These are phyloP conservation scores for Myotis planiceps DNA, from an alignment of 2,797 vertebrate genomes.

Conservation along the genomic window DNA sequence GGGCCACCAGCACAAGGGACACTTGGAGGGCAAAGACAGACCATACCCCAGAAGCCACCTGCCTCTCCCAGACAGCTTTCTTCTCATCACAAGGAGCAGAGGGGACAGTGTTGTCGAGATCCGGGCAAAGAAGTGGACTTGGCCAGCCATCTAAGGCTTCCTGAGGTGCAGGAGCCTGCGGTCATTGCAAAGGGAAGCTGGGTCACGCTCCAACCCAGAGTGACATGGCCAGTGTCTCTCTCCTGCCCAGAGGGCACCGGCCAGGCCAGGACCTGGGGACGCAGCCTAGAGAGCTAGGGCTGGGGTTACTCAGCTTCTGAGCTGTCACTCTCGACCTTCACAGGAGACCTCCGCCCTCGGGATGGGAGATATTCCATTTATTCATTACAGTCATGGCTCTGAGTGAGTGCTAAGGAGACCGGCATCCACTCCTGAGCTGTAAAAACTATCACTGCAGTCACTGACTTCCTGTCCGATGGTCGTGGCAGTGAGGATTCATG, in stretches of 20 bases:
- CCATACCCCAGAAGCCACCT: fast-evolving
- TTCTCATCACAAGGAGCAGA: background rate
- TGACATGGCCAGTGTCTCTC: fast-evolving
- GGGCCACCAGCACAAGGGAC: background rate
- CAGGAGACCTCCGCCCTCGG: background rate
- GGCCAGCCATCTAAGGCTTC: background rate
- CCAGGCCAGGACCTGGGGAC: background rate
- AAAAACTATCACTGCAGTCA: background rate
- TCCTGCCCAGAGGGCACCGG: background rate
- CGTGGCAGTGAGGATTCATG: fast-evolving
- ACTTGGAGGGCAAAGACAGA: background rate
- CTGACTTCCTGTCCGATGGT: fast-evolving
- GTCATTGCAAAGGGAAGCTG: background rate
- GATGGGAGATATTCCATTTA: background rate
- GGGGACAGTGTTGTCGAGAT: fast-evolving
- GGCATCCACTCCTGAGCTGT: fast-evolving
- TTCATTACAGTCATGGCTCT: background rate
- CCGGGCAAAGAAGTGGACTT: background rate
- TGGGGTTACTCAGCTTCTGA: background rate
- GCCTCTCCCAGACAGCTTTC: background rate
- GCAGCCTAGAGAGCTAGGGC: background rate
- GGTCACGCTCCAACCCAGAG: background rate
- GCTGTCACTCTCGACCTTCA: background rate
- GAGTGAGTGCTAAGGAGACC: background rate
- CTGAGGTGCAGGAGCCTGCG: background rate